Conservation (phyloP, 2,888 invertebrate species). For the Nomada ruficornis region DNA sequence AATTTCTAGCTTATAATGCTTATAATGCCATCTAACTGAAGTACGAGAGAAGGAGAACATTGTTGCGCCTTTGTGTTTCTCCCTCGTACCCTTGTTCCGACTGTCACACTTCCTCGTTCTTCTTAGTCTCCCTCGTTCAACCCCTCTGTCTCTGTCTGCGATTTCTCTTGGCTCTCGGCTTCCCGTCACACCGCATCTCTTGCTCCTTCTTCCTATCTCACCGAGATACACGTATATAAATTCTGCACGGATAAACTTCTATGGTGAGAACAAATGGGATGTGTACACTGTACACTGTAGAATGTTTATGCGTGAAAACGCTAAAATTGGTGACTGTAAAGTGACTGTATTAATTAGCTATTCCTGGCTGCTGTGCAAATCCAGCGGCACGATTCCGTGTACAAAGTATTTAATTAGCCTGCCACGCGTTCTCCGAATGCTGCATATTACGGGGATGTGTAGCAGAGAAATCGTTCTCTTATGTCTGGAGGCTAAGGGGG, state of each 20-base stretch:
- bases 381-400: conserved; percentile 49
- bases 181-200: conserved; percentile 17
- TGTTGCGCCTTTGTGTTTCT: conserved; percentile 66
- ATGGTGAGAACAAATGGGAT: conserved; percentile 58
- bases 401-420: conserved; percentile 72
- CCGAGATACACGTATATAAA: conserved; percentile 33
- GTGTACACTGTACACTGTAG: conserved; percentile 39
- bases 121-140: conserved; percentile 9
- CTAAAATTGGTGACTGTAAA: conserved; percentile 45
- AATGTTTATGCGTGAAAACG: conserved; percentile 45
- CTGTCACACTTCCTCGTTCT: neutral
- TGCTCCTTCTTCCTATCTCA: conserved; percentile 13
- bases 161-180: conserved; percentile 22
- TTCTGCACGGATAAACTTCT: conserved; percentile 59
- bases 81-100: conserved; percentile 8
- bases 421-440: conserved; percentile 51
- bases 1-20: conserved; percentile 80
- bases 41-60: conserved; percentile 66
- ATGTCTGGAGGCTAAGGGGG: neutral
- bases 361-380: conserved; percentile 57
- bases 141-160: neutral
- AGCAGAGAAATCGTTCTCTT: neutral
- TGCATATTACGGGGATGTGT: neutral
- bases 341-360: conserved; percentile 64
- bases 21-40: conserved; percentile 79